A percentile compares a stretch with the other conserved stretches of the same genome.
Evolutionary conservation across 2,888 invertebrate species (phyloP).

Genomic region (Diaprepes abbreviatus): DNA sequence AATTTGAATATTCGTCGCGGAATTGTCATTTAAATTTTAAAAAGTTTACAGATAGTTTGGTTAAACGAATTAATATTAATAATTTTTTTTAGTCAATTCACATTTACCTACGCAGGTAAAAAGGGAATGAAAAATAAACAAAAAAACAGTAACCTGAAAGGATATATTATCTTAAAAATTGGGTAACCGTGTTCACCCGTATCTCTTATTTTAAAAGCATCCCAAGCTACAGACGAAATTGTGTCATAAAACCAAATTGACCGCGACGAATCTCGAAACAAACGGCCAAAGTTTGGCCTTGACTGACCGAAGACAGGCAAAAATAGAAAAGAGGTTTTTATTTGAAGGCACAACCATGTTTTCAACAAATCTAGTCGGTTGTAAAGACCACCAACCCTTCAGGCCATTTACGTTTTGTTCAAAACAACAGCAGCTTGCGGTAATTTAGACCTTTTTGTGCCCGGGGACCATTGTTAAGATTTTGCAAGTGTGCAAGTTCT

Average conservation of each 20-base stretch:
- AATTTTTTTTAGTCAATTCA: too few relatives aligned
- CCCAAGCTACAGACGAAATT: conserved; percentile 30
- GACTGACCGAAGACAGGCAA: conserved; percentile 35
- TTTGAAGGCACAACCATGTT: conserved; percentile 37
- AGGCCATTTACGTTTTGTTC: conserved; percentile 28
- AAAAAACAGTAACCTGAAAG: not conserved
- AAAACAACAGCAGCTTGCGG: conserved; percentile 31
- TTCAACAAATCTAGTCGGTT: conserved; percentile 35
- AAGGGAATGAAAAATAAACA: not conserved
- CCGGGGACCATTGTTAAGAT: conserved; percentile 27
- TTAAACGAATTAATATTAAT: too few relatives aligned
- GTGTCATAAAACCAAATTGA: conserved; percentile 48
- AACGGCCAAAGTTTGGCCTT: conserved; percentile 44
- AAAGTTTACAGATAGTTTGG: too few relatives aligned
- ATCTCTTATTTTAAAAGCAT: conserved; percentile 6
- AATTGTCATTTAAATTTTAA: too few relatives aligned
- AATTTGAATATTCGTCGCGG: too few relatives aligned
- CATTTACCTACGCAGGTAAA: not conserved
- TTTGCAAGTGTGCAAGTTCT: conserved; percentile 31
- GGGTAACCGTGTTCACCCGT: not conserved
- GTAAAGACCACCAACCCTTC: conserved; percentile 30
- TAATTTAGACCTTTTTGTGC: conserved; percentile 35
- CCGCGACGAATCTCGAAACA: conserved; percentile 36
- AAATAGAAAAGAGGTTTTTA: conserved; percentile 41
- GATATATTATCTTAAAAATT: not conserved